phyloP scores from a whole-genome alignment of 2,113 vertebrate genomes.

The Athene cunicularia region DNA sequence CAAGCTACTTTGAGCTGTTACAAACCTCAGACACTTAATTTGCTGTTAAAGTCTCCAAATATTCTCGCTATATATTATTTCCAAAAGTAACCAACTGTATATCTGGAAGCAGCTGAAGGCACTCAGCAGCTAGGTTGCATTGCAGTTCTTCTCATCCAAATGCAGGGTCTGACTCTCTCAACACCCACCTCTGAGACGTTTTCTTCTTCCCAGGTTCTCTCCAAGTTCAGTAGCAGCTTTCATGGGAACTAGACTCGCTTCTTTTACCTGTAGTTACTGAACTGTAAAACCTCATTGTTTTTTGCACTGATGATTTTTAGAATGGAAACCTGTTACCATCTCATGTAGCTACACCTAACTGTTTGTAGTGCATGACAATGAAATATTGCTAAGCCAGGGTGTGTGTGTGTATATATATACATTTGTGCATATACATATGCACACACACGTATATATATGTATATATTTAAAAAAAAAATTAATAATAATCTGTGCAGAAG shows the following conservation, averaged over 20 bases:
- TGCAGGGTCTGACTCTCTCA: constrained; percentile 55
- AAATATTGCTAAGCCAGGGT: constrained; percentile 75
- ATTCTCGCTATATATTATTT: constrained; percentile 5
- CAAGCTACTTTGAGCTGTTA: constrained; percentile 41
- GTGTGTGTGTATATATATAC: constrained; percentile 6
- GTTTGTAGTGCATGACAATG: constrained; percentile 78
- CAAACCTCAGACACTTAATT: constrained; percentile 42
- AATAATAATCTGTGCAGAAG: constrained; percentile 10
- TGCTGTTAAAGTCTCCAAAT: constrained; percentile 36
- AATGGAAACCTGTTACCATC: constrained; percentile 79
- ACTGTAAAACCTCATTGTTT: constrained; percentile 89
- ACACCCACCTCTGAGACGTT: constrained; percentile 9
- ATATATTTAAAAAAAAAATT: neutral
- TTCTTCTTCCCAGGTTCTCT: constrained; percentile 51
- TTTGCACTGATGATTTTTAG: constrained; percentile 87
- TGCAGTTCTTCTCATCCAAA: constrained; percentile 46
- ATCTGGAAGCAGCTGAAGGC: constrained; percentile 34
- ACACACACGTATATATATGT: neutral
- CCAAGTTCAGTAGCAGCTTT: constrained; percentile 65
- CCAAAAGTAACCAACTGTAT: neutral
- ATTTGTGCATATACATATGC: neutral
- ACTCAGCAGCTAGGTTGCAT: constrained; percentile 12
- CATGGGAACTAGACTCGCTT: constrained; percentile 62
- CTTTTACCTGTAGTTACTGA: constrained; percentile 82
- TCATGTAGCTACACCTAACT: constrained; percentile 76